Percentiles rank a stretch among this genome's conserved stretches.
phyloP scores from a whole-genome alignment of 1,140 invertebrate species.

The Idris sp. region DNA sequence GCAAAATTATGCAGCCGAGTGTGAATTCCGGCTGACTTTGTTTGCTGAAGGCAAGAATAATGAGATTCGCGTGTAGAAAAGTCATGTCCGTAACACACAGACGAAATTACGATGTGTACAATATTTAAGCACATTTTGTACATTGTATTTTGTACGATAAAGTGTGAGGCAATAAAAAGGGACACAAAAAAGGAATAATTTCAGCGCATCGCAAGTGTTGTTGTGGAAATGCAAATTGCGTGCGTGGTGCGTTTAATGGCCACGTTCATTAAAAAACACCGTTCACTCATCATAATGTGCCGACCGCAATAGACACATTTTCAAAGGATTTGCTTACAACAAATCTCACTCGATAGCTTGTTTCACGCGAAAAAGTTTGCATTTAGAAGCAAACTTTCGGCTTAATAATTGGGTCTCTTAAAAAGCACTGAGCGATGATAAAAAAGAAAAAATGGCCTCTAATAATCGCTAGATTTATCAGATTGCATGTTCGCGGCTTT shows the following conservation, averaged over 20 bases:
- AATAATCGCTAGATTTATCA: conserved; percentile 30
- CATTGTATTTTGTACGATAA: too few relatives aligned
- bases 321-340: conserved; percentile 31
- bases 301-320: conserved; percentile 33
- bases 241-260: not conserved
- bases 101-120: conserved; percentile 7
- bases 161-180: too few relatives aligned
- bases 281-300: conserved; percentile 13
- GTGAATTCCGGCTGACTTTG: conserved; percentile 26
- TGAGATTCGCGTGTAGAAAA: conserved; percentile 17
- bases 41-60: conserved; percentile 18
- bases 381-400: not conserved
- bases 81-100: conserved; percentile 12
- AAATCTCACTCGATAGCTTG: conserved; percentile 15
- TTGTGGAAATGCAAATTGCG: not conserved
- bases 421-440: conserved; percentile 32
- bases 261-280: conserved; percentile 16
- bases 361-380: conserved; percentile 10
- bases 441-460: conserved; percentile 15
- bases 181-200: too few relatives aligned
- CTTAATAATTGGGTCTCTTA: conserved; percentile 36
- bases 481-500: conserved; percentile 24
- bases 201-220: not conserved
- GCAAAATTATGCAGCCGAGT: conserved; percentile 17
- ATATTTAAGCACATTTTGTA: conserved; percentile 13